phyloP scores from a whole-genome alignment of 2,797 vertebrate genomes.

The Cheirogaleus major region DNA sequence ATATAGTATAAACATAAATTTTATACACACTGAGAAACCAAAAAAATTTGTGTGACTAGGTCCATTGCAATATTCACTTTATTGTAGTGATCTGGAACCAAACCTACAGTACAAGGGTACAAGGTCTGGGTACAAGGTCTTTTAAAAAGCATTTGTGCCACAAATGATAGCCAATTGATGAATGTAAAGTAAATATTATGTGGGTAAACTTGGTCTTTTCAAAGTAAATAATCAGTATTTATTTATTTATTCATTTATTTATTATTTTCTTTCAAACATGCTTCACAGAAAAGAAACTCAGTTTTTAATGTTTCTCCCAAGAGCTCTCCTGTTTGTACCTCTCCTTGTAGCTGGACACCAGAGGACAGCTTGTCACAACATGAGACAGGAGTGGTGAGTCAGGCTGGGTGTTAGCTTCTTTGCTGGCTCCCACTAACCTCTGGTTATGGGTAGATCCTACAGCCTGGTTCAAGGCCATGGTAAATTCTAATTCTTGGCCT shows the following conservation, averaged over 20 bases:
- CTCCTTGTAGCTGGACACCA: not conserved
- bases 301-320: not conserved
- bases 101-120: not conserved
- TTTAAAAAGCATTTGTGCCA: not conserved
- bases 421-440: not conserved
- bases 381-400: not conserved
- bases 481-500: not conserved
- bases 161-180: not conserved
- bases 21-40: not conserved
- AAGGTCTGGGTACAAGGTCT: not conserved
- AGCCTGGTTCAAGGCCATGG: not conserved
- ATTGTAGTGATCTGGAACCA: not conserved
- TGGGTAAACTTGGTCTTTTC: not conserved
- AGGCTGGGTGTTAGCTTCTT: not conserved
- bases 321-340: not conserved
- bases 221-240: not conserved
- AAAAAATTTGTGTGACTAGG: not conserved
- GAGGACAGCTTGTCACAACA: not conserved
- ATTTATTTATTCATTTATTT: not conserved
- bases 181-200: not conserved
- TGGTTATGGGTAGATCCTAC: not conserved
- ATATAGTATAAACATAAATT: not conserved
- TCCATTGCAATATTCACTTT: not conserved
- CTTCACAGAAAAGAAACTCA: not conserved
- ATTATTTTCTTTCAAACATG: not conserved